Percentiles rank a stretch among this genome's conserved stretches.
Evolutionary conservation across 2,797 vertebrate species (phyloP).

Genomic region (Parauchenoglanis punctatus): DNA sequence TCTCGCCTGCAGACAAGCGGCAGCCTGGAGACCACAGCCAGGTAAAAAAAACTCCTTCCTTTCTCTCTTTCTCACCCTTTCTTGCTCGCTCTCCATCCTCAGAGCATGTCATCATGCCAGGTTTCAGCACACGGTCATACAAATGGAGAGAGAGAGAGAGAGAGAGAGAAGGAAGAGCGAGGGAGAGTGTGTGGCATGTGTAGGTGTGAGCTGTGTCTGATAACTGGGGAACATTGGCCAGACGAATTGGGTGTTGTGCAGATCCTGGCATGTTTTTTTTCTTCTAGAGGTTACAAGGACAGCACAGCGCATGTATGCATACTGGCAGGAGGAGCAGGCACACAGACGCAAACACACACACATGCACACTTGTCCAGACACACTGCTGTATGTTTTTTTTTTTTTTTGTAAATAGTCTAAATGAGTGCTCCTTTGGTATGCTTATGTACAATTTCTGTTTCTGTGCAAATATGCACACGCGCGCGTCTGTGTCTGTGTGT

Average conservation of each 20-base stretch:
- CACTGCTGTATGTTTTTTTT: not conserved
- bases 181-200: slow-evolving; percentile 63
- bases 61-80: slow-evolving; percentile 52
- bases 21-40: slow-evolving; percentile 95
- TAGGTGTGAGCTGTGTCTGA: slow-evolving; percentile 80
- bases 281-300: slow-evolving; percentile 43
- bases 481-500: not conserved
- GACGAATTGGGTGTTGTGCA: slow-evolving; percentile 74
- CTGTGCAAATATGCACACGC: not conserved
- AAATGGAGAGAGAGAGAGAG: slow-evolving; percentile 57
- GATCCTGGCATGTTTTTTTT: slow-evolving; percentile 37
- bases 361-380: slow-evolving; percentile 5
- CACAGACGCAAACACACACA: slow-evolving; percentile 40
- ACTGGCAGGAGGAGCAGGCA: slow-evolving; percentile 55
- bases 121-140: slow-evolving; percentile 80
- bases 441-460: not conserved
- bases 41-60: slow-evolving; percentile 87
- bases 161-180: slow-evolving; percentile 35
- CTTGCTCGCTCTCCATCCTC: slow-evolving; percentile 59
- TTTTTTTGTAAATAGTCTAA: slow-evolving; percentile 12
- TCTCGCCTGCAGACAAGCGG: slow-evolving; percentile 97
- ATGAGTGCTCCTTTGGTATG: not conserved
- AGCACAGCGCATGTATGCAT: slow-evolving; percentile 14
- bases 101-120: slow-evolving; percentile 84
- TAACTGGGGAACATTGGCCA: slow-evolving; percentile 73